Percentiles rank a stretch among this genome's conserved stretches.
Conservation (phyloP, 2,888 invertebrate species). For the Andrena bucephala region DNA sequence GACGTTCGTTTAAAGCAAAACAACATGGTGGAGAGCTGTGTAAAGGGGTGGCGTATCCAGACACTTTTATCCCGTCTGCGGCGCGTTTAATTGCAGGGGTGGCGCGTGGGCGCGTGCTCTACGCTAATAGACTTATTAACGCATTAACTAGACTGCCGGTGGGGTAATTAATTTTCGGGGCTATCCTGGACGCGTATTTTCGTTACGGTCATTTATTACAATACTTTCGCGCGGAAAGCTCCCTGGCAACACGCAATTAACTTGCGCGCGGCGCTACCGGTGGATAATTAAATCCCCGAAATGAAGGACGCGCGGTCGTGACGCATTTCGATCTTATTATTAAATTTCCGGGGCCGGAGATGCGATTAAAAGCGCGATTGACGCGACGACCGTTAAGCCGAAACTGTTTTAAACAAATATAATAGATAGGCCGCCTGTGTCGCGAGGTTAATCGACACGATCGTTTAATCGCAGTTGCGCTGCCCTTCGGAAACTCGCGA, state of each 20-base stretch:
- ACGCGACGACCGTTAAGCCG: slow-evolving; percentile 2
- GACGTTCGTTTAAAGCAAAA: too few species aligned
- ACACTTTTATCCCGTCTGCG: not conserved
- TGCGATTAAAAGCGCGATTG: slow-evolving; percentile 25
- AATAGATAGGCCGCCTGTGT: not conserved
- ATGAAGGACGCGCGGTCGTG: slow-evolving; percentile 16
- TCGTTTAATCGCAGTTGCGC: not conserved
- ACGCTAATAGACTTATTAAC: slow-evolving; percentile 55
- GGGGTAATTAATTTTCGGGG: slow-evolving; percentile 53
- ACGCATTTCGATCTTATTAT: slow-evolving; percentile 40
- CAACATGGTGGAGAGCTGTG: too few species aligned
- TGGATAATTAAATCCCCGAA: slow-evolving; percentile 55
- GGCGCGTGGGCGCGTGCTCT: not conserved
- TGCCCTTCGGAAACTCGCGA: not conserved
- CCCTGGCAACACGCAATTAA: slow-evolving; percentile 41
- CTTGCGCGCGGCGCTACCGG: slow-evolving; percentile 42
- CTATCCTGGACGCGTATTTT: slow-evolving; percentile 36
- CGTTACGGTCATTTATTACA: slow-evolving; percentile 35
- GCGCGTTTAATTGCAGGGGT: not conserved
- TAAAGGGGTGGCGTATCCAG: too few species aligned
- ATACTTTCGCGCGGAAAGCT: slow-evolving; percentile 44
- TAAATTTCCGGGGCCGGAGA: slow-evolving; percentile 38
- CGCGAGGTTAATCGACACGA: not conserved
- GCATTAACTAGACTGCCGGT: slow-evolving; percentile 43
- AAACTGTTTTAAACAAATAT: slow-evolving; percentile 37